A percentile compares a stretch with the other conserved stretches of the same genome.
Conservation (phyloP, 1,140 invertebrate species). For the Leucophenga varia region DNA sequence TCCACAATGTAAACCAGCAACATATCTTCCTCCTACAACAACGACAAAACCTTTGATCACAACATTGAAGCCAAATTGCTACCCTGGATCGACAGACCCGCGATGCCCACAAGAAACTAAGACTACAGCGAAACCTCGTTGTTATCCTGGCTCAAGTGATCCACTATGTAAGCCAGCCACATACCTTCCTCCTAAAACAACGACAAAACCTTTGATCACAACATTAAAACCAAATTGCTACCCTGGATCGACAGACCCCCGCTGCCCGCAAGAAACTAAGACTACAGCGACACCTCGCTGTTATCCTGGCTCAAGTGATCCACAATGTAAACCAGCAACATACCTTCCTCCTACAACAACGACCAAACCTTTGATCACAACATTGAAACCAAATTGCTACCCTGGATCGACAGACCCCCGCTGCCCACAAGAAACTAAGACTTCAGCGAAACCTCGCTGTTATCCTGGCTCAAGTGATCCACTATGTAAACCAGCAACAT, state of each 20-base stretch:
- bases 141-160: slow-evolving; percentile 47
- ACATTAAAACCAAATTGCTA: slow-evolving; percentile 28
- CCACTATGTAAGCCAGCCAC: too few species aligned
- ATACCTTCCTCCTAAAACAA: too few species aligned
- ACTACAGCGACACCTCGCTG: slow-evolving; percentile 31
- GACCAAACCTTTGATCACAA: slow-evolving; percentile 20
- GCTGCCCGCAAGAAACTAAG: slow-evolving; percentile 40
- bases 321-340: slow-evolving; percentile 55
- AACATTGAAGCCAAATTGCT: not conserved
- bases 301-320: slow-evolving; percentile 56
- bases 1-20: slow-evolving; percentile 19
- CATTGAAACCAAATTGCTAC: slow-evolving; percentile 50
- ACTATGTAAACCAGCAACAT: too few species aligned
- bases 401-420: slow-evolving; percentile 25
- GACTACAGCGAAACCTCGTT: slow-evolving; percentile 22
- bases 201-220: slow-evolving; percentile 40
- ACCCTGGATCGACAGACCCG: not conserved
- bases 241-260: slow-evolving; percentile 53
- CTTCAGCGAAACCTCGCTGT: too few species aligned
- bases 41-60: not conserved
- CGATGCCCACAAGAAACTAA: slow-evolving; percentile 2
- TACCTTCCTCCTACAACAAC: slow-evolving; percentile 28
- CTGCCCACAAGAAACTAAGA: too few species aligned
- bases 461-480: too few species aligned
- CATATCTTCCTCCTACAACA: slow-evolving; percentile 17